Evolutionary conservation across 2,888 invertebrate genomes (phyloP).

Genomic region (Drosophila lacicola): DNA sequence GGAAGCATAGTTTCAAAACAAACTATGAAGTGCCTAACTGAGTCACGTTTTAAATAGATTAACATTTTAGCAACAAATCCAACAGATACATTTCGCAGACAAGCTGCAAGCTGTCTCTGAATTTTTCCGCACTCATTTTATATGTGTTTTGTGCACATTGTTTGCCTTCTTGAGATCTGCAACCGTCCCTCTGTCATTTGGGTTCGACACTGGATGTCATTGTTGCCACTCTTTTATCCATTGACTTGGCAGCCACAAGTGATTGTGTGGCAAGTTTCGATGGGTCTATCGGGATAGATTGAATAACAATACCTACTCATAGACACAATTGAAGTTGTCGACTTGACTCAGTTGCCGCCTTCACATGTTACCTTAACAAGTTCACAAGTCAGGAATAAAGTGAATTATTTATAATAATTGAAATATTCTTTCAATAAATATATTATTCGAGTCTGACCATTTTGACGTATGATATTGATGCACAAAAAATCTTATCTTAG

Average conservation of each 20-base stretch:
- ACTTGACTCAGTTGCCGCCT: background rate
- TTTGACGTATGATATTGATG: too few relatives aligned
- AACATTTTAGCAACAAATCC: conserved; percentile 2
- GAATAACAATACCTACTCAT: conserved; percentile 31
- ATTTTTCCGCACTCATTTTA: background rate
- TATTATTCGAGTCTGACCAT: too few relatives aligned
- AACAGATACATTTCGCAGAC: background rate
- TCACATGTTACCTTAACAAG: too few relatives aligned
- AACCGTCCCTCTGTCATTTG: conserved; percentile 27
- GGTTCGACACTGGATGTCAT: conserved; percentile 28
- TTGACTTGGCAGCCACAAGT: conserved; percentile 41
- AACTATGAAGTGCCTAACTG: too few relatives aligned
- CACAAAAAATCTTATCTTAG: too few relatives aligned
- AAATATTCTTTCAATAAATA: too few relatives aligned
- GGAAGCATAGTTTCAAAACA: too few relatives aligned
- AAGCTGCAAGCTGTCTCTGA: background rate
- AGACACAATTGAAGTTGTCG: background rate
- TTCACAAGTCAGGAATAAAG: too few relatives aligned
- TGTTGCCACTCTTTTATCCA: conserved; percentile 37
- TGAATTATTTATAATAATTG: too few relatives aligned
- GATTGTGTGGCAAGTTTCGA: conserved; percentile 14
- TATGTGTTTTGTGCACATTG: conserved; percentile 7
- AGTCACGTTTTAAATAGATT: conserved; percentile 2
- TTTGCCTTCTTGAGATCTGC: conserved; percentile 28
- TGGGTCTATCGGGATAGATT: conserved; percentile 21